Percentiles rank a stretch among this genome's conserved stretches.
These are phyloP conservation scores for Scomber colias DNA, from an alignment of 2,113 vertebrate genomes.

Conservation along the genomic window DNA sequence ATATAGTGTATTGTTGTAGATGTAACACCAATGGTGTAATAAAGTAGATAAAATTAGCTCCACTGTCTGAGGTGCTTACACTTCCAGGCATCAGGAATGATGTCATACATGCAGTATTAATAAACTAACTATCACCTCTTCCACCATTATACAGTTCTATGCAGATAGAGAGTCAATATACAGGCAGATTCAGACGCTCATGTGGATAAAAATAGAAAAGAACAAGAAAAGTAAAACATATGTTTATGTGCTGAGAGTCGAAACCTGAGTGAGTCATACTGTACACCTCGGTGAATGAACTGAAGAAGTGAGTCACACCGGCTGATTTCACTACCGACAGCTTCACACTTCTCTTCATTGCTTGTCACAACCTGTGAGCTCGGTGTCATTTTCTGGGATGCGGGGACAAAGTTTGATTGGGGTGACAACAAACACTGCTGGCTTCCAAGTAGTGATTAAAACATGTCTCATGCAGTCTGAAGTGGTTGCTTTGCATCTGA, in stretches of 20 bases:
- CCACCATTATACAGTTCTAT: background rate
- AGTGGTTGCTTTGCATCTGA: conserved; percentile 53
- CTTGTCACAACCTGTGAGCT: conserved; percentile 46
- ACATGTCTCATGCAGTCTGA: conserved; percentile 24
- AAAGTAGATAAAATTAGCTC: background rate
- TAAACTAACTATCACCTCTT: background rate
- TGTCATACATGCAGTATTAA: background rate
- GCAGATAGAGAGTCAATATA: background rate
- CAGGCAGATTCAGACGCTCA: conserved; percentile 6
- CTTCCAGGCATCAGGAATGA: background rate
- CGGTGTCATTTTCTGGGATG: conserved; percentile 7
- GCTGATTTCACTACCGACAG: conserved; percentile 1
- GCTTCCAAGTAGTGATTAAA: conserved; percentile 66
- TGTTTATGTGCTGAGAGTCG: background rate
- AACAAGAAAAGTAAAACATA: conserved; percentile 20
- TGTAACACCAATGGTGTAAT: background rate
- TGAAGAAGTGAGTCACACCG: conserved; percentile 42
- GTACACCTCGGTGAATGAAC: conserved; percentile 52
- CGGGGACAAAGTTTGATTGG: conserved; percentile 43
- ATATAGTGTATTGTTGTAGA: background rate
- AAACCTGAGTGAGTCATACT: conserved; percentile 50
- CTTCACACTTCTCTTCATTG: conserved; percentile 30
- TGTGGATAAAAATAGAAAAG: conserved; percentile 49
- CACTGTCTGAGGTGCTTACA: no score
- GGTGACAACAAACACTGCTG: conserved; percentile 19